A percentile compares a stretch with the other conserved stretches of the same genome.
Evolutionary conservation across 2,888 invertebrate species (phyloP).

Genomic region (Drosophila emarginata): DNA sequence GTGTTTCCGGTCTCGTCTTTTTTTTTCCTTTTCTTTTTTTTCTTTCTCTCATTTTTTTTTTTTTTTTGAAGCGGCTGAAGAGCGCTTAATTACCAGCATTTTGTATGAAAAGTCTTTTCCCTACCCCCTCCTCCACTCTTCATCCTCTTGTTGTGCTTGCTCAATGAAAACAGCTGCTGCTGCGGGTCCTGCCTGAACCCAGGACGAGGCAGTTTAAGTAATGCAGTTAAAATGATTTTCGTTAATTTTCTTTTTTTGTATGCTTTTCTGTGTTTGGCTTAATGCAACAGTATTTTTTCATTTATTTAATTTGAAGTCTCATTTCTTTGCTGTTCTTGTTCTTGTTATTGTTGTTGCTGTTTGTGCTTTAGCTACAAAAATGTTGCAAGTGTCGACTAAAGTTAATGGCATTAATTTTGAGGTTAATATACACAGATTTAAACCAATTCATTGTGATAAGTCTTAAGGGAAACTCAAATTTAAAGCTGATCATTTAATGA

Average conservation of each 20-base stretch:
- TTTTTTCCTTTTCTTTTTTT: constrained; percentile 24
- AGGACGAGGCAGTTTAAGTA: constrained; percentile 17
- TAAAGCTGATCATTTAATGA: neutral
- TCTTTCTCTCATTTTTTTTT: constrained; percentile 17
- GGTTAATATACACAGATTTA: neutral
- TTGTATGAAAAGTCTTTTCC: constrained; percentile 33
- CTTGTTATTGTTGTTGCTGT: neutral
- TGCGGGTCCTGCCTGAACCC: constrained; percentile 26
- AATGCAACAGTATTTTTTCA: constrained; percentile 33
- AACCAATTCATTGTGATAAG: neutral
- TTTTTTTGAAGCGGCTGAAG: constrained; percentile 36
- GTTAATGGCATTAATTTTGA: neutral
- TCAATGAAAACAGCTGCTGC: constrained; percentile 19
- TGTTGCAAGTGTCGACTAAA: neutral
- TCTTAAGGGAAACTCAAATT: neutral
- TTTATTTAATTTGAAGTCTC: constrained; percentile 25
- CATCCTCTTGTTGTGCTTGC: constrained; percentile 3
- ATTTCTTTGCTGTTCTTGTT: neutral
- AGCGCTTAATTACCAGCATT: constrained; percentile 73
- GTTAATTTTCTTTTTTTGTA: constrained; percentile 44
- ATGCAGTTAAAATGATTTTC: constrained; percentile 53
- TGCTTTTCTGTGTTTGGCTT: constrained; percentile 26
- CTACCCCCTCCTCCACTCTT: neutral
- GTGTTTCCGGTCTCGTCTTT: constrained; percentile 41
- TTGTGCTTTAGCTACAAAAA: neutral